phyloP scores from a whole-genome alignment of 2,888 invertebrate species.

The Deilephila porcellus region DNA sequence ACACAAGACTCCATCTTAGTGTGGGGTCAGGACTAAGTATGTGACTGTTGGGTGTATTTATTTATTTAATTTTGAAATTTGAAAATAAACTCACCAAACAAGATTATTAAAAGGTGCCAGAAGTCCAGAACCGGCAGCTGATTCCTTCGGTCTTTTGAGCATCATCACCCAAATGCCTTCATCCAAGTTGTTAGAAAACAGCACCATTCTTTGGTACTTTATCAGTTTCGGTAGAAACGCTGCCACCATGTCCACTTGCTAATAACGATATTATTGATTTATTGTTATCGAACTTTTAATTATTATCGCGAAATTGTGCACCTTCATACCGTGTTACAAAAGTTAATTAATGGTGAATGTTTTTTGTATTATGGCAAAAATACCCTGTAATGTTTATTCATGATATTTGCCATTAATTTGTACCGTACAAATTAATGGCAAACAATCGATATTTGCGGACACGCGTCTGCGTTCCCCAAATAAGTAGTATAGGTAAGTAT shows the following conservation, averaged over 20 bases:
- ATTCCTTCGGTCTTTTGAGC: slow-evolving; percentile 91
- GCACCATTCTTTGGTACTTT: slow-evolving; percentile 80
- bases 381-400: too few relatives aligned
- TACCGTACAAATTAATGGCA: too few relatives aligned
- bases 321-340: too few relatives aligned
- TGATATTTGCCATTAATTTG: too few relatives aligned
- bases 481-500: too few relatives aligned
- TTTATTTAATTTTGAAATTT: background rate
- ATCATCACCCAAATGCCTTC: slow-evolving; percentile 92
- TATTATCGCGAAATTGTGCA: background rate
- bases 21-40: too few relatives aligned
- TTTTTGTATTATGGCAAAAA: too few relatives aligned
- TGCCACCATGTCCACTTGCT: slow-evolving; percentile 92
- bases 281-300: background rate
- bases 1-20: too few relatives aligned
- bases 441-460: too few relatives aligned
- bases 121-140: slow-evolving; percentile 92
- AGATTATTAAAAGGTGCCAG: slow-evolving; percentile 91
- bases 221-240: slow-evolving; percentile 90
- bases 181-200: slow-evolving; percentile 87
- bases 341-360: too few relatives aligned
- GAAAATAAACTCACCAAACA: slow-evolving; percentile 83
- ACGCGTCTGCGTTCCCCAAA: too few relatives aligned
- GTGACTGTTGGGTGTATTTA: too few relatives aligned
- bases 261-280: slow-evolving; percentile 35